These are phyloP conservation scores for Chiloscyllium punctatum DNA, from an alignment of 2,797 vertebrate genomes.

Conservation along the genomic window DNA sequence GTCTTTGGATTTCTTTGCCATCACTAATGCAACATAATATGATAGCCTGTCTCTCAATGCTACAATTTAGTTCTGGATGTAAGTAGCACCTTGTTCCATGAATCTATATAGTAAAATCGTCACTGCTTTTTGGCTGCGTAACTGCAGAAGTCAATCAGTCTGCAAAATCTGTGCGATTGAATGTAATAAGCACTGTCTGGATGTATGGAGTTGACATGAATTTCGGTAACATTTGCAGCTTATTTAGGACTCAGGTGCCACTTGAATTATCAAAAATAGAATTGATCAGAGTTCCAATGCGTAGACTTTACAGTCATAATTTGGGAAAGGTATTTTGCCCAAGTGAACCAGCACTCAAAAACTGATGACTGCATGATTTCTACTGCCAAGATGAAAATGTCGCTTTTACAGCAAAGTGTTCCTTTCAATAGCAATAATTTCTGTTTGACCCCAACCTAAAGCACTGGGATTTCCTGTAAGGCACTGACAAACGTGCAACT, in stretches of 20 bases:
- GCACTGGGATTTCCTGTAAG: conserved; percentile 50
- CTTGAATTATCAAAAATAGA: not conserved
- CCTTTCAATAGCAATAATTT: not conserved
- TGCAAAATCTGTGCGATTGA: not conserved
- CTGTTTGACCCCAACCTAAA: conserved; percentile 45
- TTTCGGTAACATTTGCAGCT: not conserved
- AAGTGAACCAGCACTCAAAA: not conserved
- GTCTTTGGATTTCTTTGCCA: not conserved
- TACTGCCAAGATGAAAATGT: not conserved
- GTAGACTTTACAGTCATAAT: not conserved
- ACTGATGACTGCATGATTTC: not conserved
- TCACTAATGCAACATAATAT: not conserved
- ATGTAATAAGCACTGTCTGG: not conserved
- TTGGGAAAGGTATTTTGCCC: not conserved
- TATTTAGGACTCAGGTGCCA: not conserved
- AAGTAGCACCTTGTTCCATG: not conserved
- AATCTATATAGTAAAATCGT: not conserved
- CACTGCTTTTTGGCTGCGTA: not conserved
- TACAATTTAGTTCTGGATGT: not conserved
- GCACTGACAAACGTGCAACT: conserved; percentile 48
- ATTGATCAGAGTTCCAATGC: not conserved
- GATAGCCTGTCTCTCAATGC: not conserved
- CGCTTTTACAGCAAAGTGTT: not conserved
- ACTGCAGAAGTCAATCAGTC: not conserved
- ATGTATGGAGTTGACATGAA: not conserved